A percentile compares a stretch with the other conserved stretches of the same genome.
Conservation (phyloP, 2,888 invertebrate species). For the Mystacides longicornis region DNA sequence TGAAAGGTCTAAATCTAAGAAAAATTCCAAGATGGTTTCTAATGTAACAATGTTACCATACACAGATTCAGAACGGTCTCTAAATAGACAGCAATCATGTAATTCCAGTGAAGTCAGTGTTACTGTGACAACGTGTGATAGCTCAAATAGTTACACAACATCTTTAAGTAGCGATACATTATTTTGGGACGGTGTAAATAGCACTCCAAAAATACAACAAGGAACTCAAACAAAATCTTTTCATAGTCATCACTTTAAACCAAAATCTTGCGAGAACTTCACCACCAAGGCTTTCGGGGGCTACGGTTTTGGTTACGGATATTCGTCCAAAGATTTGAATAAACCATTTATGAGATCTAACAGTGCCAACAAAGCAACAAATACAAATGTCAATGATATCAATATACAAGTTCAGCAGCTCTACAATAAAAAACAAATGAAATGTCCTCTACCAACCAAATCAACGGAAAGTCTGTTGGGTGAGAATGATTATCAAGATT, state of each 20-base stretch:
- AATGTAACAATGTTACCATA: background rate
- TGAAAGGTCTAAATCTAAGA: constrained; percentile 42
- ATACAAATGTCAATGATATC: background rate
- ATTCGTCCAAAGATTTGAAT: constrained; percentile 35
- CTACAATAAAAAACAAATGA: constrained; percentile 43
- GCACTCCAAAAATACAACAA: background rate
- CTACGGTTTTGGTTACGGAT: constrained; percentile 78
- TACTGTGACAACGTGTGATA: constrained; percentile 51
- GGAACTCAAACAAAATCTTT: constrained; percentile 12
- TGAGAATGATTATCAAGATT: constrained; percentile 56
- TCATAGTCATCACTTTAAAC: constrained; percentile 46
- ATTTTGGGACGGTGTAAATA: constrained; percentile 61
- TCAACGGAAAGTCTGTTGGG: constrained; percentile 74
- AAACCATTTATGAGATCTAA: constrained; percentile 48
- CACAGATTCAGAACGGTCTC: constrained; percentile 49
- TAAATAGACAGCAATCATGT: constrained; percentile 76
- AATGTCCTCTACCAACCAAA: constrained; percentile 46
- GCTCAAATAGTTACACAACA: constrained; percentile 75
- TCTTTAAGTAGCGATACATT: constrained; percentile 81
- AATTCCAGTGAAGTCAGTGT: constrained; percentile 69
- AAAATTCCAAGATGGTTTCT: constrained; percentile 36
- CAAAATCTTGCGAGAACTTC: constrained; percentile 86
- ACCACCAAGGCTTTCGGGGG: constrained; percentile 80
- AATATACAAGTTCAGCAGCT: background rate
- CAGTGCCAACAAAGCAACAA: constrained; percentile 49